These are phyloP conservation scores for Spodoptera litura DNA, from an alignment of 1,140 invertebrate genomes.

Conservation along the genomic window DNA sequence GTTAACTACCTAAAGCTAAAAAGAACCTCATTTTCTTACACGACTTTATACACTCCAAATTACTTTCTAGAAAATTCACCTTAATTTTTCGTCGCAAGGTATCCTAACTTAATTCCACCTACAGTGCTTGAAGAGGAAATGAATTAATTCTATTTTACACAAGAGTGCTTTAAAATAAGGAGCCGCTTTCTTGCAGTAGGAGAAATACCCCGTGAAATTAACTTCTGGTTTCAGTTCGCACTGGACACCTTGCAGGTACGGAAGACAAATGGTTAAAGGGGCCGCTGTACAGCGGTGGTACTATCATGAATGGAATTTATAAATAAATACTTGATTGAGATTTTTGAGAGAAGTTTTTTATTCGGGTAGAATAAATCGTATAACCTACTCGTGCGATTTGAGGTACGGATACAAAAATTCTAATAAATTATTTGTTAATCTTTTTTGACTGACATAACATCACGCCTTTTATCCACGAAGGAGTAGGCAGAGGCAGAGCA, in stretches of 20 bases:
- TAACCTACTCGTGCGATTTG: no score
- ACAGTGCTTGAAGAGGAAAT: slow-evolving; percentile 50
- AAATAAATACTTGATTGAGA: not conserved
- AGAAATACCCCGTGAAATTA: slow-evolving; percentile 81
- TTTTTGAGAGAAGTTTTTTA: no score
- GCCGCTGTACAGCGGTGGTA: slow-evolving; percentile 40
- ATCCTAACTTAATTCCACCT: slow-evolving; percentile 42
- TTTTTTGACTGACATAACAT: no score
- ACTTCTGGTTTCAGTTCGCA: slow-evolving; percentile 70
- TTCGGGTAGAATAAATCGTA: no score
- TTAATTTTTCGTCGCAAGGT: slow-evolving; percentile 36
- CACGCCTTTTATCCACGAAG: no score
- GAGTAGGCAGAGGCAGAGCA: no score
- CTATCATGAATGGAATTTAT: slow-evolving; percentile 30
- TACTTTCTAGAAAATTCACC: slow-evolving; percentile 15
- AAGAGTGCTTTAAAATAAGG: slow-evolving; percentile 70
- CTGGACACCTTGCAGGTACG: slow-evolving; percentile 75
- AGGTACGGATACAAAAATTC: no score
- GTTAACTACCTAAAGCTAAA: not conserved
- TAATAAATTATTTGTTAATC: no score
- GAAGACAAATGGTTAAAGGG: slow-evolving; percentile 66
- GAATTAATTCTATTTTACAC: slow-evolving; percentile 74
- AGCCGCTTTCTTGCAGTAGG: slow-evolving; percentile 62
- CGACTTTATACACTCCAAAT: not conserved
- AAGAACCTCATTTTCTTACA: slow-evolving; percentile 1